These are phyloP conservation scores for Drosophila tsacasi DNA, from an alignment of 1,140 invertebrate species.

Conservation along the genomic window DNA sequence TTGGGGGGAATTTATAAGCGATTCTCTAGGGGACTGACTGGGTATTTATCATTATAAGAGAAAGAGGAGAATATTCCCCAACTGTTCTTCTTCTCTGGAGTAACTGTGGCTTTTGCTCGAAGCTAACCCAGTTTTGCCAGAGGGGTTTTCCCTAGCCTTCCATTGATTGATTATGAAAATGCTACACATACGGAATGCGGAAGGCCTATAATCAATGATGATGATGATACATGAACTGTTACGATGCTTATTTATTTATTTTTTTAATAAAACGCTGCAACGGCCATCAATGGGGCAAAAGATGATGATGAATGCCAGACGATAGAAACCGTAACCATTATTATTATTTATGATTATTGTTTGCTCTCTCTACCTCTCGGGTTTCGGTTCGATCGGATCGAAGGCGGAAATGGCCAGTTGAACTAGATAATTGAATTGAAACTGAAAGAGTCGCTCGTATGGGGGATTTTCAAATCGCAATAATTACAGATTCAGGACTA, in stretches of 20 bases:
- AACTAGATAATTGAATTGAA: conserved; percentile 35
- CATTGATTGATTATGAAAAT: conserved; percentile 68
- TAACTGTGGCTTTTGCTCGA: conserved; percentile 10
- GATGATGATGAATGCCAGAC: conserved; percentile 25
- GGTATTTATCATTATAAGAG: neutral
- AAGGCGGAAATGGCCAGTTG: conserved; percentile 46
- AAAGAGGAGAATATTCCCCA: conserved; percentile 11
- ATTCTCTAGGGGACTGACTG: neutral
- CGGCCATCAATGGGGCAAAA: conserved; percentile 13
- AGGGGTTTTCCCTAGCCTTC: conserved; percentile 11
- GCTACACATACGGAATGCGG: conserved; percentile 44
- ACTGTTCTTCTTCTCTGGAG: conserved; percentile 12
- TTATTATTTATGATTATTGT: conserved; percentile 50
- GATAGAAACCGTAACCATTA: conserved; percentile 52
- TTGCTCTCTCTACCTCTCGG: conserved; percentile 17
- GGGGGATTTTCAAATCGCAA: neutral
- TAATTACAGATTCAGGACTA: neutral
- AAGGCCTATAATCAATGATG: conserved; percentile 48
- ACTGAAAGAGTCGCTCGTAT: conserved; percentile 19
- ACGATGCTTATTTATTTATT: conserved; percentile 70
- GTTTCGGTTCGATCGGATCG: conserved; percentile 5
- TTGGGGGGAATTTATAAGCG: conserved; percentile 4
- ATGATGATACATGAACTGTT: conserved; percentile 57
- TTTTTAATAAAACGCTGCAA: conserved; percentile 57
- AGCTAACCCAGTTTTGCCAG: conserved; percentile 10